Base-by-base conservation (phyloP, 1,140 invertebrate genomes). In the Nasonia vitripennis region DNA sequence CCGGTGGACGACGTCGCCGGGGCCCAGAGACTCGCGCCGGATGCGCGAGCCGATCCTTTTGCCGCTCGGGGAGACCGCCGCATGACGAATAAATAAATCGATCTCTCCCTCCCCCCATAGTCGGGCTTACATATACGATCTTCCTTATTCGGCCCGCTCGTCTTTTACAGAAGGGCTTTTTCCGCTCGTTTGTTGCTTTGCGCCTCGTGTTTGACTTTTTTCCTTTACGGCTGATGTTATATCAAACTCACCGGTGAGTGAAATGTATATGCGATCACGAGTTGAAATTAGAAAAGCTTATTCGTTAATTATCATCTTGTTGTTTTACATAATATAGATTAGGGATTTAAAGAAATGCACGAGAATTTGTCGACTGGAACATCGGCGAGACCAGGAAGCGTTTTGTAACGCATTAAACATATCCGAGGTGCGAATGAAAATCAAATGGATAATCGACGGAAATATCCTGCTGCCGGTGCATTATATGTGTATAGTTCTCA, bases 401-500 rank as follows among this genome's bases (percentile, higher is more conserved):
- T 77, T 48, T 71, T 48, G n/a, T 45, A 17, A 27, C 17, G 62
- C 10, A 27, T 34, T 45, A 45, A 51, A 41, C 31, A 3, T 23
- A 71, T 34, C 7, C 20, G 12, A 7, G 37, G 0, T 7, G 48
- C 23, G 34, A 81, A 84, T 81, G 78, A 75, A 82, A 87, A 85
- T 78, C 31, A 87, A 87, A 81, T 79, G 78, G 62, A 68, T 68
- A 87, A 87, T 86, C 62, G 85, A 87, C 81, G 87, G 80, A 86
- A 87, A 87, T 74, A 31, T 34, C 23, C n/a, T n/a, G 2, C 3
- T 7, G 10, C 31, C 45, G 75, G 20, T 75, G 74, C 74, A n/a
- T n/a, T 12, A 48, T 48, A 9, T 12, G 4, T 51, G 14, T 51
- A 51, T 20, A 62, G 55, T 71, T 31, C 27, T 14, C 70, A 71